Conservation (phyloP, 2,113 vertebrate species). For the Semnornis frantzii region DNA sequence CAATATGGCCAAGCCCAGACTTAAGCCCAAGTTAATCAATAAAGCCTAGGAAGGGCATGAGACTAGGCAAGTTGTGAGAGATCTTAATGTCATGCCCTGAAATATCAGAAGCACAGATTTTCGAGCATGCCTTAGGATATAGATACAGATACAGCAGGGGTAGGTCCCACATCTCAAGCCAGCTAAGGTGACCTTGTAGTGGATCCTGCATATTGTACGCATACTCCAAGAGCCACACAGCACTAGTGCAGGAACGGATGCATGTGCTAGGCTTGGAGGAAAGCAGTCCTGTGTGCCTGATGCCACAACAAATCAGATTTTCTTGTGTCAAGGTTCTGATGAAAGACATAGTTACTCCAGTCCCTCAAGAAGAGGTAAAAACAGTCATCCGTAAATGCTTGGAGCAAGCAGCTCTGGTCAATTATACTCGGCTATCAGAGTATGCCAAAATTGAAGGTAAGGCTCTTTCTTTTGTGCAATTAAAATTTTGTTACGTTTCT, state of each 20-base stretch:
- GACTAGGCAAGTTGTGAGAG: not conserved
- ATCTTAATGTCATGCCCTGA: not conserved
- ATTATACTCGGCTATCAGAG: constrained; percentile 97
- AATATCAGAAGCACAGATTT: not conserved
- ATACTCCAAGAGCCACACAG: not conserved
- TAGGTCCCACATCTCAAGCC: not conserved
- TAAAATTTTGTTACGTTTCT: constrained; percentile 58
- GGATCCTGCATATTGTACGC: not conserved
- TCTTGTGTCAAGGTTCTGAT: constrained; percentile 91
- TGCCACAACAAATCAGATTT: constrained; percentile 73
- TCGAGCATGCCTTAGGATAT: not conserved
- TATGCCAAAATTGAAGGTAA: constrained; percentile 99
- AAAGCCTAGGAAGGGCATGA: not conserved
- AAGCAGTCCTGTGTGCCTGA: constrained; percentile 37
- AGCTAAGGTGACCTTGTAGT: constrained; percentile 49
- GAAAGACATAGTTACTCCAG: constrained; percentile 97
- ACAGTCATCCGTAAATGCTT: constrained; percentile 95
- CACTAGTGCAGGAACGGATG: not conserved
- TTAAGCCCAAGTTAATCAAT: not conserved
- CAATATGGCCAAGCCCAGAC: not conserved
- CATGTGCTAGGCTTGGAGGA: constrained; percentile 38
- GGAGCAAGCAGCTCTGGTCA: constrained; percentile 96
- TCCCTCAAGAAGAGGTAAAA: constrained; percentile 97
- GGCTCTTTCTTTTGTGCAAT: constrained; percentile 65
- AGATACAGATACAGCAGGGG: not conserved